Evolutionary conservation across 2,113 vertebrate genomes (phyloP), one percentile per base, ranked within the genome.

Genomic region (Coptodon bakossiorum): DNA sequence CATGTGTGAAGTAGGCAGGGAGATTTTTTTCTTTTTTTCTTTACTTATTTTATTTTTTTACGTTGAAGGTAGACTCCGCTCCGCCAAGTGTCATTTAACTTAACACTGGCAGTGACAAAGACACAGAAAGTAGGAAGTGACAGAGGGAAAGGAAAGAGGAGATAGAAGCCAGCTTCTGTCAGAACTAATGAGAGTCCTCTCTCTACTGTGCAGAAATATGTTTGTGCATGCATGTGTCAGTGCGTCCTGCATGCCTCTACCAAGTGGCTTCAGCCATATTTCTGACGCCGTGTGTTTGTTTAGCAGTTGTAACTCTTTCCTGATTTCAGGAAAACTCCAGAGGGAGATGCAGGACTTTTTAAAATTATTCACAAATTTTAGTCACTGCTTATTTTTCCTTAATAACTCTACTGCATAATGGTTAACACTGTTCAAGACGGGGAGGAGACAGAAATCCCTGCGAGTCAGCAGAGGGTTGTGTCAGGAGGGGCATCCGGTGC

Each of bases 101-200:
- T 86, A 86, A 40, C 63, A 53, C 9, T 71, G 56, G 45, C 80
- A 85, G 76, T 86, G 93, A 91, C 87, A 90, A 86, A 85, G 34
- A 80, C 29, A 50, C 78, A 89, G 54, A 87, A 87, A 89, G 80
- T 54, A 82, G 61, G 53, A 81, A 81, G 68, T 19, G 76, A 81
- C 40, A 48, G 73, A n/a, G 50, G 83, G 76, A 43, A 56, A 12
- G 57, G 16, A 24, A 80, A 81, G 87, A 24, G 43, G 31, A 38
- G 59, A 66, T 52, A 54, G 79, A 87, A 91, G 93, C 90, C 91
- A 85, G 89, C 93, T 92, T 93, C 93, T 96, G 94, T 95, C 89
- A 90, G 73, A 50, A 83, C 81, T 94, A 94, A 95, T 93, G 93
- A 95, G 90, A 88, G 91, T 89, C 87, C 83, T 86, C 91, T 88